These are phyloP conservation scores for Pseudomyrmex concolor DNA, from an alignment of 1,140 invertebrate genomes.

Conservation along the genomic window DNA sequence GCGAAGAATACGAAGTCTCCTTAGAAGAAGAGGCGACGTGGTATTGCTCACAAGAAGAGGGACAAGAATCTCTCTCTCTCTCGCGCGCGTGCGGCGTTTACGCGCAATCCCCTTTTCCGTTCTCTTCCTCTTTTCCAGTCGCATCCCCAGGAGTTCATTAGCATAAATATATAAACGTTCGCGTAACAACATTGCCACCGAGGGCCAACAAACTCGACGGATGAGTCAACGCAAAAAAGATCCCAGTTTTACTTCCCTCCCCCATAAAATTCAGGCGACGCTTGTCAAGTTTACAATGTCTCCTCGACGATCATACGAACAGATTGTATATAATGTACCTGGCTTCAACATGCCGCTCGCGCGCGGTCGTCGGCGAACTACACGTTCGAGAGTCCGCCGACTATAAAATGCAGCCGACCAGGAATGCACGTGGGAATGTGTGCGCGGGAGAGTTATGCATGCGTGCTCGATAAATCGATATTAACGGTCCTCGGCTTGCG, in stretches of 20 bases:
- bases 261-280: too few relatives aligned
- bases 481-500: slow-evolving; percentile 23
- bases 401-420: slow-evolving; percentile 55
- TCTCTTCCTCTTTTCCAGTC: neutral
- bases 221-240: too few relatives aligned
- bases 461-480: slow-evolving; percentile 61
- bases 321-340: too few relatives aligned
- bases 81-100: neutral
- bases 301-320: too few relatives aligned
- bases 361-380: slow-evolving; percentile 47
- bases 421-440: slow-evolving; percentile 72
- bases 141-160: slow-evolving; percentile 60
- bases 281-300: too few relatives aligned
- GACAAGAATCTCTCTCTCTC: neutral
- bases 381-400: slow-evolving; percentile 16
- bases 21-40: too few relatives aligned
- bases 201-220: too few relatives aligned
- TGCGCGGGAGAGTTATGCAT: slow-evolving; percentile 41
- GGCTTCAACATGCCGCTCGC: slow-evolving; percentile 63
- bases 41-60: neutral
- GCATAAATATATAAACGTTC: slow-evolving; percentile 73
- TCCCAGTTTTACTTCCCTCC: too few relatives aligned
- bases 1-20: too few relatives aligned
- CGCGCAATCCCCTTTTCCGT: neutral
- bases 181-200: slow-evolving; percentile 61